Base-by-base conservation (phyloP, 2,797 vertebrate species). In the Pyrocephalus nanus region DNA sequence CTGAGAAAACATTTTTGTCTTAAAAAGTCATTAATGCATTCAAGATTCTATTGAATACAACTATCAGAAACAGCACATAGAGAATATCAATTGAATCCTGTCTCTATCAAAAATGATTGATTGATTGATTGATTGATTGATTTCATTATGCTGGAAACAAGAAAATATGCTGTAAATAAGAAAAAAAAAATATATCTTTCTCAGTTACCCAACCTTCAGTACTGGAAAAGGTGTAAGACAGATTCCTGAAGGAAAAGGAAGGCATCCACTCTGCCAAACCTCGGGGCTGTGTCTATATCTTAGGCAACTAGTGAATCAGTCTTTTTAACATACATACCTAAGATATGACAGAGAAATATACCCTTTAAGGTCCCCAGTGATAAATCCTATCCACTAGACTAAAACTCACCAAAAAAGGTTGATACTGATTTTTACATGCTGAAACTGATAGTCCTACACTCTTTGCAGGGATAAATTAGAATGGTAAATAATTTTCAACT, bases 21-120 rank as follows among this genome's bases (percentile, higher is more conserved):
- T 86, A 51, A 92, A 92, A 96, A 92, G 54, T 78, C 66, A 92
- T 86, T 92, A 90, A 92, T 86, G 17, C 38, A 32, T 93, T 97
- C 91, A 93, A 95, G 82, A 94, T 92, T 92, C 67, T 70, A 47
- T 40, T 40, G 73, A 93, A 84, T 70, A 75, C 26, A 87, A 57
- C 67, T 43, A 92, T 62, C 21, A 93, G 45, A 91, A 92, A 84
- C 21, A 55, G 69, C 50, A 67, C 38, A 77, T 18, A 61, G 27
- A 69, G 38, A 85, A 76, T 12, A 72, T n/a, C 7, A 86, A 90
- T 15, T 38, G 43, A 90, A 75, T 73, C 40, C 43, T 66, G 12
- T 53, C 42, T 36, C 38, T 60, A 57, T 62, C 58, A 78, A 26
- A 86, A 69, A 80, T 19, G 43, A 43, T 45, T 15, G 16, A 58